Evolutionary conservation across 2,797 vertebrate species (phyloP).

Genomic region (Podarcis lilfordi): DNA sequence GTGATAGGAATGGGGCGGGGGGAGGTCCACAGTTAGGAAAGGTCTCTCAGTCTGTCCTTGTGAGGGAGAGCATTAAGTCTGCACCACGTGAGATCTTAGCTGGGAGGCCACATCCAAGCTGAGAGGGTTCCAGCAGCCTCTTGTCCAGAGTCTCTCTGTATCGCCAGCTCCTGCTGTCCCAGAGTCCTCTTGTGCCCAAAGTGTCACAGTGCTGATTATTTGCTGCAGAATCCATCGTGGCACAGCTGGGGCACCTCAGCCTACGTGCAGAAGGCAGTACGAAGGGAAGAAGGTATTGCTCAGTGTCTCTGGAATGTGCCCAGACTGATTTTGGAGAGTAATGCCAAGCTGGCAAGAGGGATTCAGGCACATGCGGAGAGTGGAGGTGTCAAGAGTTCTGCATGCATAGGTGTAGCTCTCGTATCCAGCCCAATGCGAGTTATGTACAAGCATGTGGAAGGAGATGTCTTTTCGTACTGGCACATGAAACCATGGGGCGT

Average conservation of each 20-base stretch:
- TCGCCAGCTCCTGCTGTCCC: not conserved
- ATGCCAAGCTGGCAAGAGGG: not conserved
- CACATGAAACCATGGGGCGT: not conserved
- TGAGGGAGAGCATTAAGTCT: not conserved
- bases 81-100: not conserved
- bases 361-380: slow-evolving; percentile 17
- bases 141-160: not conserved
- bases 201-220: not conserved
- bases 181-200: not conserved
- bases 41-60: not conserved
- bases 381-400: slow-evolving; percentile 3
- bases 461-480: not conserved
- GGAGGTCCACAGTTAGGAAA: slow-evolving; percentile 8
- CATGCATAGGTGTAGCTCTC: slow-evolving; percentile 17
- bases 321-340: not conserved
- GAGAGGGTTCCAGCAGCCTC: not conserved
- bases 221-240: not conserved
- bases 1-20: not conserved
- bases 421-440: not conserved
- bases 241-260: not conserved
- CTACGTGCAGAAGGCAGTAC: not conserved
- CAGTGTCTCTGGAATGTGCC: not conserved
- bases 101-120: not conserved
- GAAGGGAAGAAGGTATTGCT: not conserved
- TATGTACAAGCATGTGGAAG: not conserved